phyloP scores from a whole-genome alignment of 1,140 invertebrate species.

The Triops cancriformis region DNA sequence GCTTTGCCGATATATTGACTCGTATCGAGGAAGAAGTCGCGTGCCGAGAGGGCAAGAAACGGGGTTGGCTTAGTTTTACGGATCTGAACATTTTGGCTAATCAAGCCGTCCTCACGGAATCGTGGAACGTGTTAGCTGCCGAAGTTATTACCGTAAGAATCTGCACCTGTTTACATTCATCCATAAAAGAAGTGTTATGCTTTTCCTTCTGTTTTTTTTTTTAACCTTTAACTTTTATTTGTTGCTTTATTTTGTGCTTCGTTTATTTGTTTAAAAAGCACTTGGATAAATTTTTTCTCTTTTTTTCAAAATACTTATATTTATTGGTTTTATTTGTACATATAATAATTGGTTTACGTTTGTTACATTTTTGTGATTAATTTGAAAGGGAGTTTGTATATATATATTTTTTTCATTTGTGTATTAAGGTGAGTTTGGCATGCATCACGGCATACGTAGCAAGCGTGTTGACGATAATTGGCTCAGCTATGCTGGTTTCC shows the following conservation, averaged over 20 bases:
- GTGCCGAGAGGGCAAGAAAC: constrained; percentile 55
- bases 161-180: too few relatives aligned
- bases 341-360: too few relatives aligned
- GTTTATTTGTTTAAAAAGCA: too few relatives aligned
- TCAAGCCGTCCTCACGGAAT: constrained; percentile 41
- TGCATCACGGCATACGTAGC: constrained; percentile 61
- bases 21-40: constrained; percentile 62
- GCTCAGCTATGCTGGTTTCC: constrained; percentile 47
- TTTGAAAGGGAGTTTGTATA: too few relatives aligned
- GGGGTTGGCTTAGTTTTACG: constrained; percentile 78
- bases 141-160: constrained; percentile 46
- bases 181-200: too few relatives aligned
- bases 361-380: too few relatives aligned
- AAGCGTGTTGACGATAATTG: constrained; percentile 58
- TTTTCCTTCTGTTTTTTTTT: too few relatives aligned
- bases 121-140: constrained; percentile 41
- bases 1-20: constrained; percentile 58
- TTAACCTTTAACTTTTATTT: too few relatives aligned
- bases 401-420: not conserved
- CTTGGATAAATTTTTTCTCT: too few relatives aligned
- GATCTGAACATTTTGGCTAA: constrained; percentile 60
- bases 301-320: too few relatives aligned
- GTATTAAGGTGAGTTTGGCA: constrained; percentile 49
- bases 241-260: too few relatives aligned
- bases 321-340: too few relatives aligned